Evolutionary conservation across 2,113 vertebrate species (phyloP).

Genomic region (Rhinichthys klamathensis): DNA sequence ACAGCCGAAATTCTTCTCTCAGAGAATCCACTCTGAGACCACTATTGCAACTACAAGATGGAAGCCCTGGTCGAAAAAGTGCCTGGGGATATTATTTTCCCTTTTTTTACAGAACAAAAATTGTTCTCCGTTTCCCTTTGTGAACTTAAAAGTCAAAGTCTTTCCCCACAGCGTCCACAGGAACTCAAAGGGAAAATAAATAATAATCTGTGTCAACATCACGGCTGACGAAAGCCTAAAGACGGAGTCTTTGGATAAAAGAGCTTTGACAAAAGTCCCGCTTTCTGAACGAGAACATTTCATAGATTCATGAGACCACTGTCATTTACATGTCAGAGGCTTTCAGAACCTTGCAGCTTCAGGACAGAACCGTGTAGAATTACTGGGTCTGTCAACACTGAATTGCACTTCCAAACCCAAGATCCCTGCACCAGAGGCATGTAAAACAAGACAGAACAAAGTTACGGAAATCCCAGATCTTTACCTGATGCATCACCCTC

Average conservation of each 20-base stretch:
- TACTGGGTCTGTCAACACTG: constrained; percentile 31
- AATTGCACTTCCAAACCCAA: constrained; percentile 21
- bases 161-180: constrained; percentile 20
- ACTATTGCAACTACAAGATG: no score
- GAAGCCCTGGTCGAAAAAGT: background rate
- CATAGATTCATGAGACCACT: constrained; percentile 9
- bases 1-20: constrained; percentile 17
- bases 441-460: constrained; percentile 40
- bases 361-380: constrained; percentile 10
- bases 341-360: constrained; percentile 9
- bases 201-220: constrained; percentile 49
- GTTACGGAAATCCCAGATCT: constrained; percentile 16
- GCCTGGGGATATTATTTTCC: constrained; percentile 34
- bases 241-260: background rate
- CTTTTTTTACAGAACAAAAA: constrained; percentile 23
- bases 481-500: background rate
- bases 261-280: constrained; percentile 28
- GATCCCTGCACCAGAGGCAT: background rate
- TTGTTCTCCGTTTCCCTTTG: constrained; percentile 9
- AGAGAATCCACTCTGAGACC: background rate
- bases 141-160: constrained; percentile 31
- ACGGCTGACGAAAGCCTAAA: constrained; percentile 28
- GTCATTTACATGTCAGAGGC: constrained; percentile 40
- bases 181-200: constrained; percentile 41
- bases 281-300: background rate